Base-by-base conservation (phyloP, 2,888 invertebrate genomes). In the Spicauda simplicius region DNA sequence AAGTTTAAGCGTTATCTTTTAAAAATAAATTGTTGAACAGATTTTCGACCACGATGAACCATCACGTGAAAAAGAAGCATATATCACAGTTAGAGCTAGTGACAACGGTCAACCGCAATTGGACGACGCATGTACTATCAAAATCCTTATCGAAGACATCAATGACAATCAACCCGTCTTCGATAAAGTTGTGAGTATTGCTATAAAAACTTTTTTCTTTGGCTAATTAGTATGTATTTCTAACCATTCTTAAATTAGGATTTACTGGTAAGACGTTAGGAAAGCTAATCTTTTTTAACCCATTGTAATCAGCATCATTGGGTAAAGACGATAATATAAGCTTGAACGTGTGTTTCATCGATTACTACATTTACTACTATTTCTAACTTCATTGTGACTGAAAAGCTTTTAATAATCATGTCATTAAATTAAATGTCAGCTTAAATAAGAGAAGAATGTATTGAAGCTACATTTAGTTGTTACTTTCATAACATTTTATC, bases 111-210 rank as follows among this genome's bases (percentile, higher is more conserved):
- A 96, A 74, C 98, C 98, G 0, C 96, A 96, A 58, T 92, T 99
- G 63, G 98, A 98, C 77, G 98, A 98, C 79, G 97, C 98, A 65
- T 99, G 99, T 88, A 98, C 98, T 6, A 97, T 99, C 84, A 97
- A 97, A 93, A 97, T 98, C 65, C 95, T 96, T 72, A 97, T 99
- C 73, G 96, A 95, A 80, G 99, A 99, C 88, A 96, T 98, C 81
- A 99, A 99, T 90, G 99, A 99, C 86, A 99, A 99, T 82, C 93
- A 90, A 16, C 97, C 97, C 5, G 95, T 96, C 75, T 96, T 97
- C 89, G 97, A 97, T 84, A 96, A 96, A 95, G 95, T 95, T 88
- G 96, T 96, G 89, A 94, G 96, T 94, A 81, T 76, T 65, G 53
- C 19, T 59, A 18, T 20, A 33, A 53, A 20, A 50, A 14, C 2